Base-by-base conservation (phyloP, 2,113 vertebrate species). In the Esox niger region DNA sequence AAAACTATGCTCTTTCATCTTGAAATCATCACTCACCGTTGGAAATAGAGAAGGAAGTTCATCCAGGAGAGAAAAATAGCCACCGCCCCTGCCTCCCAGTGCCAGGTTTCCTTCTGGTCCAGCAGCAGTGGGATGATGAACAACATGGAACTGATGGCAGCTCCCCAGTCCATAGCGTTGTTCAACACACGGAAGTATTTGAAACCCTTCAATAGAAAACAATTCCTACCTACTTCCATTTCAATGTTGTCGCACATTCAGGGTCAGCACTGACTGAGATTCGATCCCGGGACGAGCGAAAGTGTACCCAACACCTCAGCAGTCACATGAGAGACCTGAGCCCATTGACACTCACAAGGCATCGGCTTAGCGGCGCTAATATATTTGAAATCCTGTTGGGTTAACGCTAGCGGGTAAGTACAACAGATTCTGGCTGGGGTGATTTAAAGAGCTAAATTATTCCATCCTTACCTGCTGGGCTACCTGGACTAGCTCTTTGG, bases 21-120 rank as follows among this genome's bases (percentile, higher is more conserved):
- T 15, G 4, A 43, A 43, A 43, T n/a, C n/a, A 43, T 43, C 13
- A 43, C 38, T 43, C 27, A 95, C 94, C 94, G 84, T 76, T 94
- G 94, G 54, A 96, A 87, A 69, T 95, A 96, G 61, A 95, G 66
- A 27, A 96, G 87, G 73, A 95, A 94, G 77, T 95, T 96, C 80
- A 94, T 87, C 94, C 94, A 96, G 6, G 91, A 93, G 21, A 87
- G 77, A 74, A 88, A 90, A 32, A 94, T 89, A 15, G 93, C 89
- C 64, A 92, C 79, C 7, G 93, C 91, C 71, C 94, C 94, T 56
- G 90, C 91, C 54, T 94, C 89, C 94, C 94, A 95, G 47, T 93
- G 91, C 76, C 92, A 84, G 8, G 78, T 57, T 17, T 75, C 75
- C 75, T 69, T 74, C 2, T 52, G 0, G 10, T 83, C 64, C 68